Conservation (phyloP, 2,113 vertebrate species). For the Tachuris rubrigastra region DNA sequence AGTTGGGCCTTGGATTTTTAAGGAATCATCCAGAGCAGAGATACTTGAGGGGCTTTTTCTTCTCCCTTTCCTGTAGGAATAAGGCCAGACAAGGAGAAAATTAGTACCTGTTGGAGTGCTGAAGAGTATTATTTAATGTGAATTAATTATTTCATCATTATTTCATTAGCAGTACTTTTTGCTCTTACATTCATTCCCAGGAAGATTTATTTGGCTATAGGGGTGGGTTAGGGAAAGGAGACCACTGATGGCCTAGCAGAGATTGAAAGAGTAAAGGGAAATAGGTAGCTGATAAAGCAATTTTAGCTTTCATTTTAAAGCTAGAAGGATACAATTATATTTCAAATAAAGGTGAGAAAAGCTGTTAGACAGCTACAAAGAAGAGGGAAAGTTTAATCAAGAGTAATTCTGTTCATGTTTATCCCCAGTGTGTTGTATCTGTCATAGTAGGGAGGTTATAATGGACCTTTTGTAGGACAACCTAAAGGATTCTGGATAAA, state of each 20-base stretch:
- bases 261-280: neutral
- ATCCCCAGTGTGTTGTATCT: neutral
- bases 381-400: neutral
- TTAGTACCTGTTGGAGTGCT: neutral
- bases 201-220: neutral
- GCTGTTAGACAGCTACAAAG: neutral
- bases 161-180: neutral
- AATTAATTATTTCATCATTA: neutral
- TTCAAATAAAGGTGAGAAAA: neutral
- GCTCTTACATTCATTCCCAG: neutral
- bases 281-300: neutral
- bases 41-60: neutral
- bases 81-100: neutral
- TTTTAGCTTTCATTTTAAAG: neutral
- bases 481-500: neutral
- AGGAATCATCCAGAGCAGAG: neutral
- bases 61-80: neutral
- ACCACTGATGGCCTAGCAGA: neutral
- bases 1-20: neutral
- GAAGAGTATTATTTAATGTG: neutral
- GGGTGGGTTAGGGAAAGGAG: neutral
- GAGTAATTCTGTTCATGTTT: neutral
- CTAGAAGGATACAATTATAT: neutral
- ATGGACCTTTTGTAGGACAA: neutral
- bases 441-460: neutral